Base-by-base conservation (phyloP, 1,140 invertebrate genomes). In the Apis dorsata region DNA sequence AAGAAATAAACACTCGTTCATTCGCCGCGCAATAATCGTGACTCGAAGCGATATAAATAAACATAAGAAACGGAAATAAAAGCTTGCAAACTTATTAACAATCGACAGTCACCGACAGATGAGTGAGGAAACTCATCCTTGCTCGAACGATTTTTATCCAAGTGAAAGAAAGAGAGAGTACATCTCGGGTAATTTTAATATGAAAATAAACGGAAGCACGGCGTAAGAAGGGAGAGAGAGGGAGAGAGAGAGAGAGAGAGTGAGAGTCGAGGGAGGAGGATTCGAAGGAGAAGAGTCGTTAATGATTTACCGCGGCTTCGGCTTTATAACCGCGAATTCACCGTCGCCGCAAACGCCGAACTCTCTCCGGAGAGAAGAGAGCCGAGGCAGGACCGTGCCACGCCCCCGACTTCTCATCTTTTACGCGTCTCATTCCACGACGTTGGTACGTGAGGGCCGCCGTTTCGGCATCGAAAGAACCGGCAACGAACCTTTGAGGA, bases 341-440 rank as follows among this genome's bases (percentile, higher is more conserved):
- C 86, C 76, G 79, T 80, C 83, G 83, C 78, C 86, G 74, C 86
- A 77, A 70, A 87, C 76, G 81, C 81, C 73, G 69, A 82, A 84
- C 74, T 62, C 81, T 79, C 55, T 62, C 19, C 57, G 55, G 77
- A 71, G 84, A 59, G 60, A 68, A 78, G 53, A 60, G 71, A 59
- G 84, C 65, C 53, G 59, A 73, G 66, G 79, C 53, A 84, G 74
- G 68, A 82, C 73, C 62, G 65, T 72, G 88, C 89, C 90, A 91
- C 90, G 90, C 90, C 90, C 86, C 83, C 90, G 87, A 90, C 85
- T 90, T 90, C 90, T 90, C 90, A 90, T 91, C 85, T 91, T 91
- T 90, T 91, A 89, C 89, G 90, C 90, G 90, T 90, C 90, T 90
- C 90, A 90, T 91, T 82, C 85, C 81, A 83, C 85, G 87, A 89